Conservation (phyloP, 2,888 invertebrate species). For the Ormyrus nitidulus region DNA sequence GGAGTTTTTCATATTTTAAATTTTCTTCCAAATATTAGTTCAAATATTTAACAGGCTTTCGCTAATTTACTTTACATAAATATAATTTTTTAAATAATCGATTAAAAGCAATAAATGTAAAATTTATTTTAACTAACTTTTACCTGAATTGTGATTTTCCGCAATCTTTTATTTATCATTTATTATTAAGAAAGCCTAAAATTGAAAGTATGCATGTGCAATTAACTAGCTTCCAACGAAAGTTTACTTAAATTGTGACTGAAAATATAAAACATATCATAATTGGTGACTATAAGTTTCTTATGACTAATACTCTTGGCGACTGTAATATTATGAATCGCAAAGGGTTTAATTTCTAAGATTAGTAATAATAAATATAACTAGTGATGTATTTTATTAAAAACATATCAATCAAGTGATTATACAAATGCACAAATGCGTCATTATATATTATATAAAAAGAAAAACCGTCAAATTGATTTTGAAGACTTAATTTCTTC, state of each 20-base stretch:
- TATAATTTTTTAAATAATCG: too few species aligned
- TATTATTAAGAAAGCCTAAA: constrained; percentile 44
- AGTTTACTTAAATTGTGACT: constrained; percentile 64
- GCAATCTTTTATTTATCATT: neutral
- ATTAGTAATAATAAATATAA: constrained; percentile 32
- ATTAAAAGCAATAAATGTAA: too few species aligned
- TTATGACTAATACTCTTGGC: too few species aligned
- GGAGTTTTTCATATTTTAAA: too few species aligned
- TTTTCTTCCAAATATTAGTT: too few species aligned
- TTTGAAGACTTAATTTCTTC: too few species aligned
- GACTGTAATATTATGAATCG: too few species aligned
- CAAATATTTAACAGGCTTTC: too few species aligned
- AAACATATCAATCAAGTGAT: constrained; percentile 47
- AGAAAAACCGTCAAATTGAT: too few species aligned
- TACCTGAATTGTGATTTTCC: neutral
- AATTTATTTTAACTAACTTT: too few species aligned
- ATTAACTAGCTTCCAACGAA: constrained; percentile 60
- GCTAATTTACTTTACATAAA: too few species aligned
- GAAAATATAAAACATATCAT: constrained; percentile 71
- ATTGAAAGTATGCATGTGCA: constrained; percentile 43
- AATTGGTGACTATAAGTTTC: constrained; percentile 53
- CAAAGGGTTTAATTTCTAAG: constrained; percentile 58
- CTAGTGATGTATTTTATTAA: constrained; percentile 42
- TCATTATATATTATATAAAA: neutral
- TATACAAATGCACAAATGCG: neutral